Base-by-base conservation (phyloP, 2,888 invertebrate genomes). In the Lepidocyrtinus sp. region DNA sequence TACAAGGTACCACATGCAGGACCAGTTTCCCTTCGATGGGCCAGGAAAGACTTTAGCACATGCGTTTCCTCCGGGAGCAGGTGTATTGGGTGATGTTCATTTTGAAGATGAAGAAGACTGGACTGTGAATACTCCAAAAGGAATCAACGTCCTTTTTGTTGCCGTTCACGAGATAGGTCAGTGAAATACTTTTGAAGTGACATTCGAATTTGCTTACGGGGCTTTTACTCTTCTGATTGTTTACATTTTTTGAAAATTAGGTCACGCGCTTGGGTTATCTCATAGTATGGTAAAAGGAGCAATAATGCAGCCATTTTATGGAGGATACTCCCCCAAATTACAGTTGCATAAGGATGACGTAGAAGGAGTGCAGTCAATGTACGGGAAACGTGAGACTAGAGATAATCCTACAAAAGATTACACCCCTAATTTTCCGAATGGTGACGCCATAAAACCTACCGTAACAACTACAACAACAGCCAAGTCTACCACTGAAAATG, bases 111-210 rank as follows among this genome's bases (percentile, higher is more conserved):
- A 88, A 2, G 84, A 84, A 65, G 27, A 82, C 1, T 85, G 84
- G 84, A 82, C 64, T 3, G 75, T 83, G 3, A 59, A 75, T 19
- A 71, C 70, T 12, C 75, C 79, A 0, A 77, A 71, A 62, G 90
- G 90, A 26, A 88, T 89, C 1, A 90, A 90, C 85, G 87, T 90
- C 26, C 89, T 90, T 81, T 89, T 89, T 82, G 90, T 90, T 17
- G 90, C 90, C 0, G 89, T 89, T 2, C 90, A 90, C 85, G 90
- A 90, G 87, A 89, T 90, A 17, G n/a, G n/a, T n/a, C n/a, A n/a
- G n/a, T n/a, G n/a, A n/a, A n/a, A n/a, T n/a, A n/a, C n/a, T n/a
- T n/a, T n/a, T n/a, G n/a, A n/a, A n/a, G n/a, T n/a, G n/a, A n/a
- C n/a, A n/a, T n/a, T n/a, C n/a, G n/a, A n/a, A n/a, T n/a, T n/a